These are phyloP conservation scores for Clamator glandarius DNA, from an alignment of 2,797 vertebrate species.

Conservation along the genomic window DNA sequence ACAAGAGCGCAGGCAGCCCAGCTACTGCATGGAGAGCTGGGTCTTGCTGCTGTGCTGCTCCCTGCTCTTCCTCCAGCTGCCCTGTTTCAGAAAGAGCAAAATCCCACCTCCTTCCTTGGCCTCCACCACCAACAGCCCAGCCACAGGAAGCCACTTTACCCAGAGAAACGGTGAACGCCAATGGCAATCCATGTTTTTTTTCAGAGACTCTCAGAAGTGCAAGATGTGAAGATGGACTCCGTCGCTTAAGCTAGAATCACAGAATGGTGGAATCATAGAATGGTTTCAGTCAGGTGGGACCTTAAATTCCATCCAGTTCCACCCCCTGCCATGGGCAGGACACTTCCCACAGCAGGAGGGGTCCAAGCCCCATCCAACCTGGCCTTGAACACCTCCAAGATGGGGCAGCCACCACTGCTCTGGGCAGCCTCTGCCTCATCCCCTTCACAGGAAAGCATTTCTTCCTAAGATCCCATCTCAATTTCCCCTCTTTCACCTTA, in stretches of 20 bases:
- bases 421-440: too few species aligned
- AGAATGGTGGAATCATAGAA: too few species aligned
- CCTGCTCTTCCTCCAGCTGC: not conserved
- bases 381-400: too few species aligned
- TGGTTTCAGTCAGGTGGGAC: too few species aligned
- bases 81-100: not conserved
- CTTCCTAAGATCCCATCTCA: too few species aligned
- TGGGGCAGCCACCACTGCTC: too few species aligned
- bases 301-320: too few species aligned
- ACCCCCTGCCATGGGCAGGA: too few species aligned
- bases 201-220: not conserved
- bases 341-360: too few species aligned
- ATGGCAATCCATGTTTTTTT: not conserved
- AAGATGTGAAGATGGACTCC: not conserved
- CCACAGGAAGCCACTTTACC: not conserved
- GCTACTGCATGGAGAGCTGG: not conserved
- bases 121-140: accelerated
- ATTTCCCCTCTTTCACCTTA: too few species aligned
- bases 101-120: not conserved
- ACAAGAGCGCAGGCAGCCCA: not conserved
- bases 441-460: too few species aligned
- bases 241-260: not conserved
- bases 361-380: too few species aligned
- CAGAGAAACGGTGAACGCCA: not conserved
- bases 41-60: not conserved